Base-by-base conservation (phyloP, 2,888 invertebrate genomes). In the Netelia virgata region DNA sequence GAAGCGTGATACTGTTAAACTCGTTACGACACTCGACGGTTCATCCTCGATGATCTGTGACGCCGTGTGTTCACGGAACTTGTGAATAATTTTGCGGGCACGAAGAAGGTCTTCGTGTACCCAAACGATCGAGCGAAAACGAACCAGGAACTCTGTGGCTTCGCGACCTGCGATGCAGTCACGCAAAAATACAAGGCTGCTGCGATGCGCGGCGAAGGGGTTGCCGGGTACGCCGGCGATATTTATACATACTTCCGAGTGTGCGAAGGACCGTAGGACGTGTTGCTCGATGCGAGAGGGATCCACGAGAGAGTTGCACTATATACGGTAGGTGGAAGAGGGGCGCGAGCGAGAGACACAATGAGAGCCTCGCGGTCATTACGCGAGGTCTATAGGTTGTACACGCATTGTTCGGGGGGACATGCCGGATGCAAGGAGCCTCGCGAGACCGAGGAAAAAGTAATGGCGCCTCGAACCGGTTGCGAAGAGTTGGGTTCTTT, bases 341-440 rank as follows among this genome's bases (percentile, higher is more conserved):
- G 50, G 16, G 47, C 47, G 82, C 64, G 64, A 73, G 73, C 70
- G 70, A 87, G 83, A 83, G 88, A 88, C 89, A 91, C 90, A 90
- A 91, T 90, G 82, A 87, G 81, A 79, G 86, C 88, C 79, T 72
- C 88, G 75, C 89, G 89, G 89, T 90, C 88, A 91, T 91, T 91
- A 91, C 88, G 75, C 82, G 57, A 79, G 64, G 88, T 86, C 90
- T 88, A 88, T 88, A 88, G 88, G 59, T 68, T 55, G 72, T 72
- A 64, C 18, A 73, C 68, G 88, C 88, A 91, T 92, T 91, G 92
- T 92, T 90, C 89, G 87, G 84, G 87, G 87, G 83, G 88, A 90
- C 87, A 84, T 88, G 87, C 89, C 89, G 90, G 88, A 87, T 88
- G 88, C 87, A 83, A 82, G 75, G 59, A 61, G 57, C 64, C 64